Conservation (phyloP, 2,113 vertebrate genomes). For the Atrichornis clamosus region DNA sequence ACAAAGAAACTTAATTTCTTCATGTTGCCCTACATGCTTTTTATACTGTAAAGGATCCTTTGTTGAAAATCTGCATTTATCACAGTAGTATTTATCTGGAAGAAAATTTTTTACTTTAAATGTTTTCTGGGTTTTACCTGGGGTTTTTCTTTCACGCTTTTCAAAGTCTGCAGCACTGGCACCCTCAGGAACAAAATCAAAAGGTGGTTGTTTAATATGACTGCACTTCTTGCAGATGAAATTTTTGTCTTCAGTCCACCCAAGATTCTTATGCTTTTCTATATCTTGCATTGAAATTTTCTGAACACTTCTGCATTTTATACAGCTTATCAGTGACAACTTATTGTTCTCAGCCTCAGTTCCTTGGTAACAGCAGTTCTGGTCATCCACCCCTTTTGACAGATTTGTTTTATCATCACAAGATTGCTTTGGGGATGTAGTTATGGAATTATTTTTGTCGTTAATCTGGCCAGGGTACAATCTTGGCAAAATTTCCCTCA, state of each 20-base stretch:
- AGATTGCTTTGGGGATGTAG: conserved; percentile 64
- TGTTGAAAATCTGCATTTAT: conserved; percentile 85
- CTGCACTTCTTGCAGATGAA: conserved; percentile 70
- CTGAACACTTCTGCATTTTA: conserved; percentile 66
- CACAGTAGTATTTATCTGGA: conserved; percentile 77
- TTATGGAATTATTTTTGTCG: conserved; percentile 51
- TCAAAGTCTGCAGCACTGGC: conserved; percentile 20
- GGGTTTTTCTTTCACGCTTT: neutral
- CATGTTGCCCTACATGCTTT: conserved; percentile 79
- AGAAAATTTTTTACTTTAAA: conserved; percentile 73
- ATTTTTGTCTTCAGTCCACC: conserved; percentile 38
- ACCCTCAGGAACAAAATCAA: conserved; percentile 46
- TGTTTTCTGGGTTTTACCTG: conserved; percentile 14
- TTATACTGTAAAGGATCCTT: conserved; percentile 78
- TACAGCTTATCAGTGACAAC: conserved; percentile 44
- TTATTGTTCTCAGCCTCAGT: conserved; percentile 61
- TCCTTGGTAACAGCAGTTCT: conserved; percentile 44
- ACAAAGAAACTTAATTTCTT: conserved; percentile 83
- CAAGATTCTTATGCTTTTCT: conserved; percentile 27
- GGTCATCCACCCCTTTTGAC: conserved; percentile 26
- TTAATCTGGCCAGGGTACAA: conserved; percentile 44
- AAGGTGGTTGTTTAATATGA: neutral
- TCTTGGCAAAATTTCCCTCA: conserved; percentile 72
- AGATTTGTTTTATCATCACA: conserved; percentile 29
- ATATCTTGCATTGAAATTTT: conserved; percentile 47